A percentile compares a stretch with the other conserved stretches of the same genome.
Evolutionary conservation across 2,797 vertebrate species (phyloP).

Genomic region (Cirrhinus molitorella): DNA sequence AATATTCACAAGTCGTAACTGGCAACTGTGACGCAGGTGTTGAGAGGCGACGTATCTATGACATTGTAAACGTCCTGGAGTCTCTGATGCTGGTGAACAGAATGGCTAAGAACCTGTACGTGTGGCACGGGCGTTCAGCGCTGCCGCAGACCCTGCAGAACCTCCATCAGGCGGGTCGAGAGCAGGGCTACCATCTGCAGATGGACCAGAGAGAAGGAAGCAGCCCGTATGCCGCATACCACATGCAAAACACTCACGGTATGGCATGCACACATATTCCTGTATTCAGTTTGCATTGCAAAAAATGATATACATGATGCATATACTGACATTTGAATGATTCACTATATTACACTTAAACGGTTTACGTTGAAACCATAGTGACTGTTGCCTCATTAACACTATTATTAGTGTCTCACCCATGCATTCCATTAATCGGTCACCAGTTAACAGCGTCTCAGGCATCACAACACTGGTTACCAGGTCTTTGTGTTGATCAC

Average conservation of each 20-base stretch:
- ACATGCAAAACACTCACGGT: slow-evolving; percentile 29
- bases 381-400: background rate
- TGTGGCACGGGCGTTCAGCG: slow-evolving; percentile 91
- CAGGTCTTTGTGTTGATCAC: slow-evolving; percentile 16
- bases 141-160: slow-evolving; percentile 87
- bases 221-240: background rate
- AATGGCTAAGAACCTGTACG: slow-evolving; percentile 94
- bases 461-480: slow-evolving; percentile 9
- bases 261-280: background rate
- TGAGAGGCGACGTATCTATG: slow-evolving; percentile 93
- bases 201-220: slow-evolving; percentile 85
- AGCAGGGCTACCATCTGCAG: slow-evolving; percentile 88
- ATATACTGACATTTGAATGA: background rate
- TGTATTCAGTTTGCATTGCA: background rate
- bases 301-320: background rate
- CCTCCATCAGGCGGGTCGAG: slow-evolving; percentile 85
- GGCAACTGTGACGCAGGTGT: slow-evolving; percentile 77
- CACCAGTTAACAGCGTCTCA: slow-evolving; percentile 19
- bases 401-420: background rate
- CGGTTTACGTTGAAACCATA: background rate
- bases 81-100: slow-evolving; percentile 97
- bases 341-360: background rate
- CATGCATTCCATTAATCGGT: slow-evolving; percentile 4
- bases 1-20: background rate
- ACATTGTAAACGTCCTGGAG: slow-evolving; percentile 98